Percentiles rank a stretch among this genome's conserved stretches.
Conservation (phyloP, 2,113 vertebrate genomes). For the Martes martes region DNA sequence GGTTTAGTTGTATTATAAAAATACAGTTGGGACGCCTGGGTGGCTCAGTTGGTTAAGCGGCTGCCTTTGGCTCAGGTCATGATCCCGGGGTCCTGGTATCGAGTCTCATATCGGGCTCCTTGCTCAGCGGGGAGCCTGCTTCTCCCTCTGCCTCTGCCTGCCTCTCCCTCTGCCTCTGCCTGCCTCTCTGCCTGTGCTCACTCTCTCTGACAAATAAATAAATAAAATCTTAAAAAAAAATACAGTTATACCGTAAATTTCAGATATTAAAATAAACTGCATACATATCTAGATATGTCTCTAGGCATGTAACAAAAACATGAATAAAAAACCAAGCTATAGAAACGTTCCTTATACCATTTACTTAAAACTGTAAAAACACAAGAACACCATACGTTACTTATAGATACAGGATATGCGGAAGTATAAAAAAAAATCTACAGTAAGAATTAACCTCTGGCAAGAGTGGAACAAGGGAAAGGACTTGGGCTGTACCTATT, state of each 20-base stretch:
- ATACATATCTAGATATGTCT: not conserved
- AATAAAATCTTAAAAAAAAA: not conserved
- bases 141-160: no score
- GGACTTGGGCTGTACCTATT: not conserved
- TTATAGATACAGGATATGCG: not conserved
- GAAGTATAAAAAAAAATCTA: not conserved
- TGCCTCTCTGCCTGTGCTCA: no score
- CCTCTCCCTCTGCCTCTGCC: no score
- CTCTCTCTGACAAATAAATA: no score
- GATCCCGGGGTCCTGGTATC: no score
- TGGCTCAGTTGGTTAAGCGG: no score
- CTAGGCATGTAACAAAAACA: not conserved
- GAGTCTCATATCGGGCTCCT: no score
- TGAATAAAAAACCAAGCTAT: not conserved
- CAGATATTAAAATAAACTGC: not conserved
- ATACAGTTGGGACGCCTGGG: no score
- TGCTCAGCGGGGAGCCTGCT: no score
- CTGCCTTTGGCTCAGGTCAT: no score
- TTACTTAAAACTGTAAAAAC: not conserved
- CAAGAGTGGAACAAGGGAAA: not conserved
- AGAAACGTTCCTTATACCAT: not conserved
- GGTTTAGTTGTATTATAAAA: not conserved
- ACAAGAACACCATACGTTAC: not conserved
- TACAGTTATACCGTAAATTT: not conserved
- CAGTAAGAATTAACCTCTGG: not conserved